phyloP scores from a whole-genome alignment of 2,888 invertebrate genomes.

The Mythimna pallens region DNA sequence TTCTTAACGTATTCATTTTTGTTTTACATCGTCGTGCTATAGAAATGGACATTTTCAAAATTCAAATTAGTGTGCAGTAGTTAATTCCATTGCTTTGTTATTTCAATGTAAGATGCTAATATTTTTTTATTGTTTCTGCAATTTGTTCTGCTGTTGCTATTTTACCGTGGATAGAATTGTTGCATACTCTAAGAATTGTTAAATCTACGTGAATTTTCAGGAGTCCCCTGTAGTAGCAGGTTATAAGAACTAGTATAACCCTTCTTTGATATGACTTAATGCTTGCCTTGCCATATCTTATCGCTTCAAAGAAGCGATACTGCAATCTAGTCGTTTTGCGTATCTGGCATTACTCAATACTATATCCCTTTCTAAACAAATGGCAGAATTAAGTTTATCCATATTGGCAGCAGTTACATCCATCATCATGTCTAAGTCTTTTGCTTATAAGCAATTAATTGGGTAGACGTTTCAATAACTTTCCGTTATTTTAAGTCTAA shows the following conservation, averaged over 20 bases:
- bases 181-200: not conserved
- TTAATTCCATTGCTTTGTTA: conserved; percentile 5
- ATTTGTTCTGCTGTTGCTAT: conserved; percentile 12
- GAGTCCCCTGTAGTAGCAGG: no score
- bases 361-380: not conserved
- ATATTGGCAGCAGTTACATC: conserved; percentile 17
- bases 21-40: not conserved
- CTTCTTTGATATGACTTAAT: conserved; percentile 17
- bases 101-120: conserved; percentile 21
- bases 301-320: conserved; percentile 42
- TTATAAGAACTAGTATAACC: conserved; percentile 17
- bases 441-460: conserved; percentile 44
- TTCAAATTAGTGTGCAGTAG: conserved; percentile 16
- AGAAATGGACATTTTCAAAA: conserved; percentile 9
- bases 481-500: conserved; percentile 22
- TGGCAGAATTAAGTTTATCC: conserved; percentile 16
- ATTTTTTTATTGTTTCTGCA: conserved; percentile 20
- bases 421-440: conserved; percentile 13
- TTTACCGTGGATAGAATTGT: not conserved
- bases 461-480: conserved; percentile 6
- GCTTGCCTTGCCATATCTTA: conserved; percentile 46
- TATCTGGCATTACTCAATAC: conserved; percentile 15
- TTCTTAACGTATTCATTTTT: conserved; percentile 9
- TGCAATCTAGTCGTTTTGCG: conserved; percentile 20
- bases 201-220: not conserved